Evolutionary conservation across 2,888 invertebrate genomes (phyloP).

Genomic region (Hypolimnas misippus): DNA sequence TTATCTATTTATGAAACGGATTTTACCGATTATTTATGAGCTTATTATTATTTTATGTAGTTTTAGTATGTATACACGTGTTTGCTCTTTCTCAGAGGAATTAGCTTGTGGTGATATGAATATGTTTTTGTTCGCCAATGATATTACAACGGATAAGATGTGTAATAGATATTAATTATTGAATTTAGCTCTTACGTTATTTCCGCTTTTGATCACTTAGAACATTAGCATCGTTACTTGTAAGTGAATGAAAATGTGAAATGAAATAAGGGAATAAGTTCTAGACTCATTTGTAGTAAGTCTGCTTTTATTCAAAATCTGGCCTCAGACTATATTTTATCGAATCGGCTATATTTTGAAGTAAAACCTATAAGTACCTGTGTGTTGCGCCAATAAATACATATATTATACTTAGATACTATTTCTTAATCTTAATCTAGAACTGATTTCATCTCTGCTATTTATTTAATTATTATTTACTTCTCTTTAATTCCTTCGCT

Average conservation of each 20-base stretch:
- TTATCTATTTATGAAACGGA: conserved; percentile 38
- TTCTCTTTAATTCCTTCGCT: conserved; percentile 37
- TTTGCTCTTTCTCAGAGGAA: conserved; percentile 63
- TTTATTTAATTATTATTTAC: conserved; percentile 38
- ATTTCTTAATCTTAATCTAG: conserved; percentile 28
- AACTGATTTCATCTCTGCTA: conserved; percentile 5
- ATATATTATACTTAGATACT: conserved; percentile 46
- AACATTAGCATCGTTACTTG: conserved; percentile 15
- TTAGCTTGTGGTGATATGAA: conserved; percentile 67
- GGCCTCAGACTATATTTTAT: conserved; percentile 58
- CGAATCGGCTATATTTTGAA: conserved; percentile 63
- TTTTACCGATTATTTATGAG: conserved; percentile 50
- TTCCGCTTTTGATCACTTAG: conserved; percentile 55
- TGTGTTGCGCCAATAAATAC: conserved; percentile 73
- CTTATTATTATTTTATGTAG: conserved; percentile 55
- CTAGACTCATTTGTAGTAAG: conserved; percentile 56
- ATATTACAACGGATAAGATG: conserved; percentile 65
- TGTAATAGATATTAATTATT: conserved; percentile 61
- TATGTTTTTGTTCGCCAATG: conserved; percentile 66
- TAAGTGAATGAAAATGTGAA: conserved; percentile 55
- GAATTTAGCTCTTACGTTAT: conserved; percentile 61
- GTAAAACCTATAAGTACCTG: conserved; percentile 73
- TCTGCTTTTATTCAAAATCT: conserved; percentile 63
- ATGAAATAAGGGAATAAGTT: conserved; percentile 58
- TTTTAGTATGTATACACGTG: conserved; percentile 52